Conservation (phyloP, 2,113 vertebrate species). For the Podarcis muralis region DNA sequence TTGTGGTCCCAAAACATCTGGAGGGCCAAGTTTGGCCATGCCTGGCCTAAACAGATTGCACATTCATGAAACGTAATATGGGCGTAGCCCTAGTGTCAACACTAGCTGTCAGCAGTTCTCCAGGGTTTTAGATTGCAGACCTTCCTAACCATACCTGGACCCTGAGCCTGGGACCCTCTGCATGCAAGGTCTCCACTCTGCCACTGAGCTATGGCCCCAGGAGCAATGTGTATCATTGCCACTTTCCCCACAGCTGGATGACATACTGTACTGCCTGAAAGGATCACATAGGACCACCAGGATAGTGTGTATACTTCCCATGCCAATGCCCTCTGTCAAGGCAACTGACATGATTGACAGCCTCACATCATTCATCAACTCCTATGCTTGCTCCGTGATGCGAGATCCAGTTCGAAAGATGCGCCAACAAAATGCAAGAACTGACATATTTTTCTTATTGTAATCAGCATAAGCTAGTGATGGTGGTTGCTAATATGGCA, state of each 20-base stretch:
- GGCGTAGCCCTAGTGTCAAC: too few species aligned
- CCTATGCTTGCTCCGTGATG: neutral
- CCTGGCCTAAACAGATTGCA: too few species aligned
- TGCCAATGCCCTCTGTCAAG: neutral
- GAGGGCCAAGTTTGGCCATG: too few species aligned
- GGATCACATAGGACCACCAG: neutral
- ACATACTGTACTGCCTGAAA: neutral
- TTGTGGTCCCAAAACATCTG: too few species aligned
- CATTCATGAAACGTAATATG: too few species aligned
- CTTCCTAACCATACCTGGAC: neutral
- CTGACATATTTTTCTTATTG: neutral
- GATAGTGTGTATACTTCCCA: neutral
- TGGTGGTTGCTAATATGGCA: neutral
- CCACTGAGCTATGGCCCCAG: neutral
- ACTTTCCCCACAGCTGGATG: neutral
- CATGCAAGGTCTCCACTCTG: neutral
- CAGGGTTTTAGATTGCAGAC: neutral
- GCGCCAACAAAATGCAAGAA: neutral
- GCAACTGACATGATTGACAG: neutral
- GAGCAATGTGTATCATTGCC: neutral
- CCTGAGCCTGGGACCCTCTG: neutral
- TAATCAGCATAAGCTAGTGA: conserved; percentile 43
- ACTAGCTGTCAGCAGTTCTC: neutral
- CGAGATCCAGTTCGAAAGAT: neutral
- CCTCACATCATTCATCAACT: neutral